Base-by-base conservation (phyloP, 2,888 invertebrate genomes). In the Sinhomidia bicolor region DNA sequence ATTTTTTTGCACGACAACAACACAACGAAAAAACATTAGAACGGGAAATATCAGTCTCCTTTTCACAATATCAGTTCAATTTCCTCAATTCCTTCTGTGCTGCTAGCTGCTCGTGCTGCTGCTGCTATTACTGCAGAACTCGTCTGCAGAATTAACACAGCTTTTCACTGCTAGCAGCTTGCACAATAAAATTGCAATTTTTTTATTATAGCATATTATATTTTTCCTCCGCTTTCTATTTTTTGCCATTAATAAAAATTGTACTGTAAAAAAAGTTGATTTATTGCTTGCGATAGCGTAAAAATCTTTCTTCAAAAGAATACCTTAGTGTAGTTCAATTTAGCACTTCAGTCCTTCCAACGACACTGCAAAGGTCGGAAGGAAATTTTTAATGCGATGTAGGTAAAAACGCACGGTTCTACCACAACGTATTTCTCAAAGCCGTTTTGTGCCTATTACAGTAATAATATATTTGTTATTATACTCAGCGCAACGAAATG, bases 401-500 rank as follows among this genome's bases (percentile, higher is more conserved):
- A 65, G 32, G 17, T 1, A 26, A 60, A 60, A 51, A 7, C 47
- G 3, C 51, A 44, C 20, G 5, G 47, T 47, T 26, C 10, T 60
- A 26, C 26, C 26, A 23, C 9, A 23, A 36, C 36, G 36, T 26
- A 79, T 79, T 14, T 79, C 36, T 32, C 76, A 57, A 62, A 80
- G 12, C 60, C 80, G 26, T 41, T 62, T 57, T 62, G 80, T 80
- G 80, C 80, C 80, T 80, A 57, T 32, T 12, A 29, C 1, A 26
- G 9, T 36, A 68, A 36, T 32, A 36, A 2, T 68, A 26, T 60
- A 1, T 7, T 26, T 17, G 26, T 26, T 12, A 7, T 26, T 17
- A 54, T 20, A n/a, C 6, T 47, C 54, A 54, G 17, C 54, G 20
- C 54, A 54, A 54, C 54, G 54, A 54, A 54, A 54, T 54, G 0